Evolutionary conservation across 1,140 invertebrate genomes (phyloP), one percentile per base, ranked within the genome.

Genomic region (Lepidotrigona ventralis): DNA sequence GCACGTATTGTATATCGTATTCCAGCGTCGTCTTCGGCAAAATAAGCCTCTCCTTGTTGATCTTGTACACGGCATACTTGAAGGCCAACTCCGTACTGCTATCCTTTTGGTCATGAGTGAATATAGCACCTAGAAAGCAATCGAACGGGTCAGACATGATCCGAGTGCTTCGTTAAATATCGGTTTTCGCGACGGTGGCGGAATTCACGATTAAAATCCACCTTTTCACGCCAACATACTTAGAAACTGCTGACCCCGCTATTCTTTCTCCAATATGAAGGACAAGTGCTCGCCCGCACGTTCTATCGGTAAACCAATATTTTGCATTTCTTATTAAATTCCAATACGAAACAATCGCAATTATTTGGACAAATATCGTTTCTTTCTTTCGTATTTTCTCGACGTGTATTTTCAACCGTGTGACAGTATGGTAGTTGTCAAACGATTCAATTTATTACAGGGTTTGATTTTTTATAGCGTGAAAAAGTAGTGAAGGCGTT

Each of bases 1-100:
- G 95, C 84, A 96, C 95, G 88, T 96, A 96, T 88, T 96, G 95
- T 72, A 96, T 96, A 86, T 96, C 96, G 86, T 96, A 96, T 60
- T 95, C 93, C 68, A 97, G 93, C 26, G 95, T 96, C 23, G 96
- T 96, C 88, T 96, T 95, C 54, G 96, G 95, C 88, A 97, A 91
- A 51, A 96, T 92, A 82, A 94, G 94, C 87, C 94, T 95, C 88
- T 96, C 95, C 77, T 95, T 95, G 92, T 97, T 97, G 83, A 97
- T 96, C 82, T 95, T 95, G 91, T 96, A 95, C 15, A 96, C 95
- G 26, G 96, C 96, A 92, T 96, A 96, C 88, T 96, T 96, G 93
- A 96, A 97, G 74, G 96, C 96, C 88, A 96, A 91, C 91, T 96
- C 96, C 17, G 95, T 95, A 85, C 95, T 94, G 85, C 95, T 95